Base-by-base conservation (phyloP, 2,797 vertebrate species). In the Manis crassicaudata region DNA sequence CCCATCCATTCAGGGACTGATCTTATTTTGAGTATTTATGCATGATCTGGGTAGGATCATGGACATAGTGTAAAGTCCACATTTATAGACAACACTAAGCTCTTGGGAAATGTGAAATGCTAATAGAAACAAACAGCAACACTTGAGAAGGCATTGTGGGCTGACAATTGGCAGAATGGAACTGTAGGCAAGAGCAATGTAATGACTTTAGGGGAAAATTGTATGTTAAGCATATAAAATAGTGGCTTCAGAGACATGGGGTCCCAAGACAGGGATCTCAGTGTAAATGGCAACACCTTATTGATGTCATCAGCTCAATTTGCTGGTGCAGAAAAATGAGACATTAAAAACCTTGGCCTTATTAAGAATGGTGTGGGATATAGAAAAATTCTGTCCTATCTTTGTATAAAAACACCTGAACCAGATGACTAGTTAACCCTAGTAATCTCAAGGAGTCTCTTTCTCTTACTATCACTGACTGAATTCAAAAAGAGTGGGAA, bases 361-460 rank as follows among this genome's bases (percentile, higher is more conserved):
- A 23, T 60, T 88, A 88, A 81, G 50, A 92, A 67, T 7, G 16
- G 9, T 76, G 68, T 77, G 50, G n/a, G 29, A 46, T 67, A 70
- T 62, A 87, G 87, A 94, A 92, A 68, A 95, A 85, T 60, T 83
- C 6, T 25, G 52, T 90, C 3, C 16, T 73, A 7, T 88, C n/a
- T 91, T 89, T 75, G 62, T 92, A 46, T 90, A 96, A 96, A 87
- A 54, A 10, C 18, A n/a, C 85, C 40, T 67, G 54, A 91, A 86
- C 62, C 56, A 81, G 81, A 62, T 90, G 85, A 88, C 16, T 93
- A n/a, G 91, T 54, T 73, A 77, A 68, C 21, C 37, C 58, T 93
- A 20, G 21, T 85, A 87, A 76, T 85, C 54, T 92, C 40, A 90
- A 85, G 52, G 29, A 90, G 43, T 68, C 88, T 91, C 50, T 67